These are phyloP conservation scores for Phalacrocorax carbo DNA, from an alignment of 2,113 vertebrate genomes.

Conservation along the genomic window DNA sequence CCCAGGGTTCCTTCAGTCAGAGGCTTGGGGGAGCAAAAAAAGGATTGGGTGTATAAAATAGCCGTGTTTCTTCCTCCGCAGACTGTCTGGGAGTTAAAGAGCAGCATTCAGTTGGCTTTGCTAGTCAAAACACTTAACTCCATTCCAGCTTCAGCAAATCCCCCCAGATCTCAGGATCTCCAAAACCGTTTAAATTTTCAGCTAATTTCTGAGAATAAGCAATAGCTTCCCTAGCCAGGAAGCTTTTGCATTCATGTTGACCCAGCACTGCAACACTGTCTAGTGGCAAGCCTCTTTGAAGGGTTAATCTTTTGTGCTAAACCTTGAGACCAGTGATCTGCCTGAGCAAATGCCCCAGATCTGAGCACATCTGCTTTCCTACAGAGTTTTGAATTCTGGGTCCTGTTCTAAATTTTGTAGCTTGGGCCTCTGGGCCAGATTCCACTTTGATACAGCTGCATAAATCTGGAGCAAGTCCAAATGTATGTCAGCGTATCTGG, in stretches of 20 bases:
- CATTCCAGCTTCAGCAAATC: neutral
- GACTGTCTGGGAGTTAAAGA: neutral
- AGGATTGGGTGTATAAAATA: neutral
- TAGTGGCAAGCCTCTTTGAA: neutral
- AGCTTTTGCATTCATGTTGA: fast-evolving
- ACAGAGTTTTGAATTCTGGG: neutral
- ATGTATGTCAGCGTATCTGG: neutral
- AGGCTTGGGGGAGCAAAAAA: neutral
- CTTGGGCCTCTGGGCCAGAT: slow-evolving; percentile 17
- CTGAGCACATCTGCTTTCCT: slow-evolving; percentile 22
- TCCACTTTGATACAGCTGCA: slow-evolving; percentile 32
- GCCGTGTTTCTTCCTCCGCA: neutral
- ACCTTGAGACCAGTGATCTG: neutral
- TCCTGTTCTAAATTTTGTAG: neutral
- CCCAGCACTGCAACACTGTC: neutral
- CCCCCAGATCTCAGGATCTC: neutral
- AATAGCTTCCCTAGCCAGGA: neutral
- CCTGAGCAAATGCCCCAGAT: neutral
- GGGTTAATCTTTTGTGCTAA: neutral
- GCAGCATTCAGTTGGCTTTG: neutral
- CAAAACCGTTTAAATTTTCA: neutral
- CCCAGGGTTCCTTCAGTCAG: neutral
- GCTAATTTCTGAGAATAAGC: neutral
- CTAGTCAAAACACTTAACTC: neutral
- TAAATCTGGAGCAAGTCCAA: slow-evolving; percentile 15